Conservation (phyloP, 2,113 vertebrate species). For the Empidonax alnorum region DNA sequence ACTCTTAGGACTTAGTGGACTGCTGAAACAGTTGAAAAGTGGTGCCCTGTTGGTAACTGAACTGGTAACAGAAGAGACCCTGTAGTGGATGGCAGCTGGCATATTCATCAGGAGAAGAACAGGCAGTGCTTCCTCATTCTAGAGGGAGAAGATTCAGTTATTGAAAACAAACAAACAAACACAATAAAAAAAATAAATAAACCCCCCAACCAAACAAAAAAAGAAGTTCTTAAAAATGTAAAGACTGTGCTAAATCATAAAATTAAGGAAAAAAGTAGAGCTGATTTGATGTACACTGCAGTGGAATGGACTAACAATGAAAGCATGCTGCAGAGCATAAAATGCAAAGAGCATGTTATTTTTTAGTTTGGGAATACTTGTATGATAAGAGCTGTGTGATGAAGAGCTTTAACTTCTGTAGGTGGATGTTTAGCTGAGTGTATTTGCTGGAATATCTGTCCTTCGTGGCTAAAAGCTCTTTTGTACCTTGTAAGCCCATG, state of each 20-base stretch:
- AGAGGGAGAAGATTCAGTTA: not conserved
- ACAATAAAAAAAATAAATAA: too few relatives aligned
- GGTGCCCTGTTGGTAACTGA: not conserved
- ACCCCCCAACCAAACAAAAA: not conserved
- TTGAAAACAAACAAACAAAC: not conserved
- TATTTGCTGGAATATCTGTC: conserved; percentile 30
- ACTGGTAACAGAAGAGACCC: not conserved
- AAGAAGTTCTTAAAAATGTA: not conserved
- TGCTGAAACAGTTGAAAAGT: not conserved
- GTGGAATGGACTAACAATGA: not conserved
- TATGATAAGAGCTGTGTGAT: not conserved
- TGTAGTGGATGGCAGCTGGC: not conserved
- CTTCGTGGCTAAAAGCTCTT: conserved; percentile 30
- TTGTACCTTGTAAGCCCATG: conserved; percentile 39
- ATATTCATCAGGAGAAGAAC: not conserved
- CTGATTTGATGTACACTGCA: not conserved
- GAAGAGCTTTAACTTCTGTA: conserved; percentile 5
- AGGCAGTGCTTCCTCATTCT: not conserved
- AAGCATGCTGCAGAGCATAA: not conserved
- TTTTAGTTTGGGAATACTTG: not conserved
- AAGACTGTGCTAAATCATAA: not conserved
- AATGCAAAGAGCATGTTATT: not conserved
- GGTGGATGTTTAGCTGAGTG: not conserved
- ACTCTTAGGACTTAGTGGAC: not conserved
- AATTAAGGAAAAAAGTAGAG: not conserved